Evolutionary conservation across 2,888 invertebrate genomes (phyloP).

Genomic region (Apeira syringaria): DNA sequence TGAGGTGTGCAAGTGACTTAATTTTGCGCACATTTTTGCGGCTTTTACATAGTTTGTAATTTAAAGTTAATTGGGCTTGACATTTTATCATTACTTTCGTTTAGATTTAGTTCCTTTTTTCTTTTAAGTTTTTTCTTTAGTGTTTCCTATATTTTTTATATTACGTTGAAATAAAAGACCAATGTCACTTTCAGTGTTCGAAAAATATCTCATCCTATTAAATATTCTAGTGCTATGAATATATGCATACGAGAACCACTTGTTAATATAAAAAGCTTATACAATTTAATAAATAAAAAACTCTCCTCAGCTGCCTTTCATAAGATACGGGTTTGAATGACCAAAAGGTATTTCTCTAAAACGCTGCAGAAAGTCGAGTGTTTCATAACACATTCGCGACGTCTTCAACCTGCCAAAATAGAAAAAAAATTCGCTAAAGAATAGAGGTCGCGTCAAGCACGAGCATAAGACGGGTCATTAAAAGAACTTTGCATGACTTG

Average conservation of each 20-base stretch:
- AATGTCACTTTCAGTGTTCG: too few species aligned
- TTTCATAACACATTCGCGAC: conserved; percentile 30
- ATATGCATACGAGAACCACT: too few species aligned
- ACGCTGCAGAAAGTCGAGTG: conserved; percentile 18
- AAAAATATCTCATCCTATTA: too few species aligned
- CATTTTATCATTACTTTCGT: too few species aligned
- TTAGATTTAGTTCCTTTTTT: not conserved
- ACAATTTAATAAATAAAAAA: too few species aligned
- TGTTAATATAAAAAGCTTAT: not conserved
- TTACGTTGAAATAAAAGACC: too few species aligned
- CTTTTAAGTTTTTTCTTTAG: not conserved
- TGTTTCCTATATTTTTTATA: not conserved
- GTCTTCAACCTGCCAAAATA: conserved; percentile 28
- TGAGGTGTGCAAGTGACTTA: conserved; percentile 12
- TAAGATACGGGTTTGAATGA: too few species aligned
- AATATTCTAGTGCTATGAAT: too few species aligned
- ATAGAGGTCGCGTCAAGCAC: conserved; percentile 40
- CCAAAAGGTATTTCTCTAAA: conserved; percentile 19
- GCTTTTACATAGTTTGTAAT: too few species aligned
- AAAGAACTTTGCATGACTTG: conserved; percentile 34
- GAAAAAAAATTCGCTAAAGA: conserved; percentile 27
- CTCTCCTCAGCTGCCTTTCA: too few species aligned
- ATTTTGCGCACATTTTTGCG: conserved; percentile 7
- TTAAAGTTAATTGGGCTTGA: too few species aligned
- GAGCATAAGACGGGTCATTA: conserved; percentile 33